These are phyloP conservation scores for Melipona bicolor DNA, from an alignment of 2,888 invertebrate genomes.

Conservation along the genomic window DNA sequence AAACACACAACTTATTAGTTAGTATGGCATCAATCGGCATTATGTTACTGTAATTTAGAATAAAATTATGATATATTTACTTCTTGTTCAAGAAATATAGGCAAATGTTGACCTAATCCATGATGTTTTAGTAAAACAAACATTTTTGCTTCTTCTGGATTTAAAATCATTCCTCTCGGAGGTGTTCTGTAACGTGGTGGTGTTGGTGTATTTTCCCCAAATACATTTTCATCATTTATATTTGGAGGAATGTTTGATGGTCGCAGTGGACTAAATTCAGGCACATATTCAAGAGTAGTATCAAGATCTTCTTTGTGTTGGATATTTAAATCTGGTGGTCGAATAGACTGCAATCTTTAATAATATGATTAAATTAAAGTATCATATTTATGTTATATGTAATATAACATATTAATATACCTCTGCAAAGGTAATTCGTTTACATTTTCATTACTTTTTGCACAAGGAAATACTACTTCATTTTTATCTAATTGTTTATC, in stretches of 20 bases:
- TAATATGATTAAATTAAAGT: background rate
- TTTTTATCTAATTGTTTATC: background rate
- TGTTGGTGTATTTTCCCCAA: slow-evolving; percentile 77
- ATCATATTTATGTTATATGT: background rate
- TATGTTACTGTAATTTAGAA: background rate
- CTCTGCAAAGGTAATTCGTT: slow-evolving; percentile 23
- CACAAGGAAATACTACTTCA: background rate
- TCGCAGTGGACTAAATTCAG: slow-evolving; percentile 76
- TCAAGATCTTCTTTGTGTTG: slow-evolving; percentile 58
- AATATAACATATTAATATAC: slow-evolving; percentile 28
- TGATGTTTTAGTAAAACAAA: slow-evolving; percentile 74
- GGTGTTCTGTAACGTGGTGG: slow-evolving; percentile 78
- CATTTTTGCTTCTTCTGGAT: slow-evolving; percentile 73
- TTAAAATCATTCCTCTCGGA: slow-evolving; percentile 75
- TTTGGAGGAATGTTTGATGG: slow-evolving; percentile 75
- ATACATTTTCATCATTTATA: slow-evolving; percentile 76
- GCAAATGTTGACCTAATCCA: slow-evolving; percentile 72
- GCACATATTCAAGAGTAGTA: slow-evolving; percentile 70
- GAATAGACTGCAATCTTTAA: slow-evolving; percentile 50
- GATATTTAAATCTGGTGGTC: slow-evolving; percentile 54
- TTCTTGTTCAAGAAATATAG: slow-evolving; percentile 80
- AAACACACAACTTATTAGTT: background rate
- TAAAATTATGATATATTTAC: slow-evolving; percentile 61
- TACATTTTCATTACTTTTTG: background rate
- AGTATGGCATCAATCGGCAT: too few relatives aligned